Base-by-base conservation (phyloP, 1,140 invertebrate genomes). In the Euwallacea fornicatus region DNA sequence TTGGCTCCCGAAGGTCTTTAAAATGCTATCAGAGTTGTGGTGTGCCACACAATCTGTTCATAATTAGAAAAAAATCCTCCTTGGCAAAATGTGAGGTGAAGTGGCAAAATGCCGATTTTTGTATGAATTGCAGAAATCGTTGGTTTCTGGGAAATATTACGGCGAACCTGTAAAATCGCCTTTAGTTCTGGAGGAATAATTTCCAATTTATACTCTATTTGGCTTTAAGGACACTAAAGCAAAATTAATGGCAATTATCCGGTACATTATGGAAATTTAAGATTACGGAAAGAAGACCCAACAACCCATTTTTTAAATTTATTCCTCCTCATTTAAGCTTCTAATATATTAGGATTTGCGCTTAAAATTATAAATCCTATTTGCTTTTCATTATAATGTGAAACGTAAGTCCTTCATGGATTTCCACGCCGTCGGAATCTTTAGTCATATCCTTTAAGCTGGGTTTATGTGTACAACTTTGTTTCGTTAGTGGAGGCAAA, bases 1-100 rank as follows among this genome's bases (percentile, higher is more conserved):
- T 75, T 76, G 69, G 72, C 72, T 75, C 66, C 67, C 63, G 72
- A 73, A 74, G 74, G 74, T 74, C 73, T 33, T 70, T 69, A 76
- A 73, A 76, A 75, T 68, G 73, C 74, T 68, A 75, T 76, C 74
- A 75, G 73, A 64, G 42, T 63, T 72, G 10, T 61, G 58, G 63
- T 63, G 66, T 73, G 71, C 21, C 64, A 75, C 68, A 69, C 74
- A 75, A 75, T 75, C 74, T 75, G 71, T 67, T 69, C 71, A 71
- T 75, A 75, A 75, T 75, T 75, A 75, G 71, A 74, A 75, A 73
- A 75, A 75, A 75, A 75, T 70, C 59, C 43, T 64, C 56, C 66
- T 58, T 41, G 21, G 21, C 4, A 33, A 33, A 33, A 33, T 33
- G 21, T 33, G 21, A 33, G 21, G 21, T 33, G 50, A 13, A 60